These are phyloP conservation scores for Pristionchus arcanus DNA, from an alignment of 2,888 invertebrate genomes.

Conservation along the genomic window DNA sequence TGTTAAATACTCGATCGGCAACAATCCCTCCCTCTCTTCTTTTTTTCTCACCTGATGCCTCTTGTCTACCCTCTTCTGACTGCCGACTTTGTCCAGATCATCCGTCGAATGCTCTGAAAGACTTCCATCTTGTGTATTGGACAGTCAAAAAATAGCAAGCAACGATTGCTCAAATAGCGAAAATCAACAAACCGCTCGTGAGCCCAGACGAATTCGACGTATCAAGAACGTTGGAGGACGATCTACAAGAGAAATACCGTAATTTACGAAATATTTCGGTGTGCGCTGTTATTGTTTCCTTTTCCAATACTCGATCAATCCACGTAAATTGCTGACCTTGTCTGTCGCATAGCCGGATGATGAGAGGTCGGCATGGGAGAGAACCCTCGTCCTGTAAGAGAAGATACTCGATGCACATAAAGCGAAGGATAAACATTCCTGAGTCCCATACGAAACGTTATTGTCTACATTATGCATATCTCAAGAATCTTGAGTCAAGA, in stretches of 20 bases:
- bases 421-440: not conserved
- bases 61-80: constrained; percentile 43
- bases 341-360: not conserved
- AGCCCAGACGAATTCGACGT: constrained; percentile 53
- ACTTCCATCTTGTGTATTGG: not conserved
- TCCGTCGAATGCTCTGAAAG: constrained; percentile 48
- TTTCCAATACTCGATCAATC: not conserved
- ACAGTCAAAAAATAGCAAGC: not conserved
- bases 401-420: not conserved
- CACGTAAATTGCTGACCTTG: not conserved
- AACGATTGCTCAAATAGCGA: too few species aligned
- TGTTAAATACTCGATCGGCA: too few species aligned
- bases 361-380: constrained; percentile 37
- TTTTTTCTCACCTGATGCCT: constrained; percentile 51
- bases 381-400: constrained; percentile 35
- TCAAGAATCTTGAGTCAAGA: too few species aligned
- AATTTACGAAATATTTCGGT: not conserved
- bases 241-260: not conserved
- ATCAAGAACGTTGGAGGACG: constrained; percentile 42
- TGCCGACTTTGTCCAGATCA: constrained; percentile 46
- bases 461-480: too few species aligned
- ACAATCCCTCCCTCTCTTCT: too few species aligned
- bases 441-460: too few species aligned
- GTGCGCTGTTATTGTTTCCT: not conserved
- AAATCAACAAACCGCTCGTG: constrained; percentile 16